Evolutionary conservation across 2,113 vertebrate species (phyloP).

Genomic region (Meriones unguiculatus): DNA sequence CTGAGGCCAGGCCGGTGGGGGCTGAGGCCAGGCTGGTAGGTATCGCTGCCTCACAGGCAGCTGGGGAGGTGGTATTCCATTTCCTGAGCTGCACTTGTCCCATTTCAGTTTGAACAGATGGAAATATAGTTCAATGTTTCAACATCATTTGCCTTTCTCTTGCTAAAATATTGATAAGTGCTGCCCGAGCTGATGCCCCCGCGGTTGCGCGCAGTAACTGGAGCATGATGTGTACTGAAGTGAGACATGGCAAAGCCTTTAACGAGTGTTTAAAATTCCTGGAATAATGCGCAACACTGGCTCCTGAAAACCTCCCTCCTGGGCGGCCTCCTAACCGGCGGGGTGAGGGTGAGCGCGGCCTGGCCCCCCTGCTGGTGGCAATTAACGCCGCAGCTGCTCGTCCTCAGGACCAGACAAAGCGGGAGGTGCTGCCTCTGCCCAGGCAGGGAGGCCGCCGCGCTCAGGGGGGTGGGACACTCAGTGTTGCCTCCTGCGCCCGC

Average conservation of each 20-base stretch:
- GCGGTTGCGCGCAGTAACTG: constrained; percentile 88
- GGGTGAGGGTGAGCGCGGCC: constrained; percentile 63
- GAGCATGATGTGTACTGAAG: constrained; percentile 91
- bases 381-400: constrained; percentile 64
- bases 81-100: constrained; percentile 89
- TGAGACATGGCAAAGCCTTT: constrained; percentile 90
- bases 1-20: background rate
- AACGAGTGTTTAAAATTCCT: constrained; percentile 90
- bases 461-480: background rate
- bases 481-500: background rate
- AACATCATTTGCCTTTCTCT: constrained; percentile 96
- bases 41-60: constrained; percentile 92
- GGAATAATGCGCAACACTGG: constrained; percentile 83
- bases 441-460: rapidly evolving
- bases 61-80: constrained; percentile 91
- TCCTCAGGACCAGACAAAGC: constrained; percentile 51
- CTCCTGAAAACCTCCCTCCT: constrained; percentile 73
- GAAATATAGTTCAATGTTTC: constrained; percentile 94
- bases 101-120: constrained; percentile 94
- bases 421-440: background rate
- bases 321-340: constrained; percentile 70
- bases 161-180: constrained; percentile 95
- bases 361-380: constrained; percentile 76
- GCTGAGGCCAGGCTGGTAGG: constrained; percentile 48
- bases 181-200: constrained; percentile 89